phyloP scores from a whole-genome alignment of 37 sponge, comb jelly and placozoan genomes.

The Halichondria panicea region DNA sequence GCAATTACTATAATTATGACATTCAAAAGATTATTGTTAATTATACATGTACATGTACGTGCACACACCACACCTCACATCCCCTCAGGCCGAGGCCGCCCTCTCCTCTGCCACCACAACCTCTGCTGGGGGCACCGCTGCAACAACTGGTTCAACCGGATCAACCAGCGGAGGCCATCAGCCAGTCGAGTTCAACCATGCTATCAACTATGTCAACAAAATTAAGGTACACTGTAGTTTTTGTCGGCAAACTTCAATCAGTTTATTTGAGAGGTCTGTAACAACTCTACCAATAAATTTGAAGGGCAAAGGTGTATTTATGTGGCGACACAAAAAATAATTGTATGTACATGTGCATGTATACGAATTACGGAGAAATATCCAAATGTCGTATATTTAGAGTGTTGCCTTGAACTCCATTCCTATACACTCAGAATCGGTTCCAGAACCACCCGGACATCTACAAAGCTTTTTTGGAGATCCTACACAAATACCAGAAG shows the following conservation, averaged over 20 bases:
- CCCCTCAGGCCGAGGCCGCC: background rate
- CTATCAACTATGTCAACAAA: constrained; percentile 97
- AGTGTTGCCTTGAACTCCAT: no score
- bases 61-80: no score
- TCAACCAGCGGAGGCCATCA: constrained; percentile 34
- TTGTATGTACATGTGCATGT: background rate
- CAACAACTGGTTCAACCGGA: background rate
- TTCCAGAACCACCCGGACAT: constrained; percentile 93
- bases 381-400: no score
- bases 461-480: constrained; percentile 95
- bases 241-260: no score
- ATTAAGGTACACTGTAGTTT: no score
- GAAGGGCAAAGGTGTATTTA: no score
- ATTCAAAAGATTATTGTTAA: no score
- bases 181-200: constrained; percentile 97
- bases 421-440: constrained; percentile 83
- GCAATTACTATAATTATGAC: no score
- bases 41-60: no score
- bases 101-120: background rate
- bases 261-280: no score
- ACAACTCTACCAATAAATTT: no score
- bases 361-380: background rate
- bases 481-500: constrained; percentile 95
- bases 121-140: background rate
- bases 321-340: background rate